Conservation (phyloP, 2,888 invertebrate genomes). For the Fragum sueziense region DNA sequence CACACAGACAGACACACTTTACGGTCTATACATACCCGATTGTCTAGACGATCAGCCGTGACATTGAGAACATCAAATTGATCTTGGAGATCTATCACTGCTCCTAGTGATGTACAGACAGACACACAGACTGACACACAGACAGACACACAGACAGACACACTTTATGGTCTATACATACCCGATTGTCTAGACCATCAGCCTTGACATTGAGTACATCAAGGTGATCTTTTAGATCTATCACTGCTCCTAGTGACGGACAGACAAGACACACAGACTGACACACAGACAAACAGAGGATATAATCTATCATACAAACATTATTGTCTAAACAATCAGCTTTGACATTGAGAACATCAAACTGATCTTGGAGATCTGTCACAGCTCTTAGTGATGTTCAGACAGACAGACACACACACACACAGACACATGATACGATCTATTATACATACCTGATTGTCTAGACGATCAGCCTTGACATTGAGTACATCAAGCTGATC, state of each 20-base stretch:
- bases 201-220: conserved; percentile 8
- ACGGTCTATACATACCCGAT: conserved; percentile 29
- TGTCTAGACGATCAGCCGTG: conserved; percentile 21
- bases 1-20: no score
- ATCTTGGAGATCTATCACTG: conserved; percentile 42
- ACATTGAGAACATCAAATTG: conserved; percentile 24
- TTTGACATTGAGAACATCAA: conserved; percentile 5
- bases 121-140: no score
- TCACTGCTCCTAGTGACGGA: conserved; percentile 44
- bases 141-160: no score
- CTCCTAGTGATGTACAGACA: no score
- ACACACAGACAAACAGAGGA: no score
- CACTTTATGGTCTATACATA: no score
- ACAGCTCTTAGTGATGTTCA: conserved; percentile 47
- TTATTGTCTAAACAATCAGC: conserved; percentile 26
- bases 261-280: no score
- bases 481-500: conserved; percentile 29
- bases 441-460: conserved; percentile 29
- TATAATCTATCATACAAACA: conserved; percentile 28
- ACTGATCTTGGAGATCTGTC: conserved; percentile 39
- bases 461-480: conserved; percentile 16
- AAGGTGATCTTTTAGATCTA: conserved; percentile 45
- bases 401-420: no score
- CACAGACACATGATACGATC: no score
- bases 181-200: conserved; percentile 32